Evolutionary conservation across 2,113 vertebrate genomes (phyloP).

Genomic region (Tretioscincus oriximinensis): DNA sequence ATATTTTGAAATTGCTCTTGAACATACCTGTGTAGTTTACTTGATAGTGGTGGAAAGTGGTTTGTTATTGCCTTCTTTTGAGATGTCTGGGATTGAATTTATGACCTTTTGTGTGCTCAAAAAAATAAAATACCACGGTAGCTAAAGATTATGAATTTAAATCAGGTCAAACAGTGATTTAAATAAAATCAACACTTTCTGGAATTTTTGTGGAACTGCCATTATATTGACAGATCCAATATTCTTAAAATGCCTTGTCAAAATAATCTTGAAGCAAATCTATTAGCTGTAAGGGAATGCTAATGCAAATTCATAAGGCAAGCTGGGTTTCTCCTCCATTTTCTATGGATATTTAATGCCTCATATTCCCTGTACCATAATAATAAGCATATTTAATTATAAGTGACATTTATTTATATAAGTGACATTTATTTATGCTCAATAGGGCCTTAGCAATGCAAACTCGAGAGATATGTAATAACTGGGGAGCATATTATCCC

Average conservation of each 20-base stretch:
- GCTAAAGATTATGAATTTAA: slow-evolving; percentile 58
- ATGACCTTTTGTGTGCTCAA: too few relatives aligned
- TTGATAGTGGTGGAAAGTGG: too few relatives aligned
- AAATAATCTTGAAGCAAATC: slow-evolving; percentile 39
- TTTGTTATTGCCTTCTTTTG: too few relatives aligned
- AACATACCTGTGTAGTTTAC: too few relatives aligned
- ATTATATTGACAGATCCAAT: slow-evolving; percentile 49
- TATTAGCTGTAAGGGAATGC: background rate
- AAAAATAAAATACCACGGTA: slow-evolving; percentile 24
- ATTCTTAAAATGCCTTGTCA: slow-evolving; percentile 37
- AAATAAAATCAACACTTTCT: slow-evolving; percentile 51
- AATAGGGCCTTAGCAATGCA: background rate
- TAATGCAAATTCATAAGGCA: slow-evolving; percentile 37
- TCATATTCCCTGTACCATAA: slow-evolving; percentile 9
- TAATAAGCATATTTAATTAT: slow-evolving; percentile 31
- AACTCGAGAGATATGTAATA: background rate
- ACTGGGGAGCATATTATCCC: background rate
- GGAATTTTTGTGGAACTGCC: slow-evolving; percentile 60
- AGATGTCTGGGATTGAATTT: too few relatives aligned
- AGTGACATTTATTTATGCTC: slow-evolving; percentile 37
- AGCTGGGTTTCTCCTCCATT: slow-evolving; percentile 30
- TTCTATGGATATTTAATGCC: slow-evolving; percentile 40
- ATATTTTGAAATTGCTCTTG: too few relatives aligned
- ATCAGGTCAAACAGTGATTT: slow-evolving; percentile 51
- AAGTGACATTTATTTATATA: background rate